These are phyloP conservation scores for Vulpes vulpes DNA, from an alignment of 2,113 vertebrate species.

Conservation along the genomic window DNA sequence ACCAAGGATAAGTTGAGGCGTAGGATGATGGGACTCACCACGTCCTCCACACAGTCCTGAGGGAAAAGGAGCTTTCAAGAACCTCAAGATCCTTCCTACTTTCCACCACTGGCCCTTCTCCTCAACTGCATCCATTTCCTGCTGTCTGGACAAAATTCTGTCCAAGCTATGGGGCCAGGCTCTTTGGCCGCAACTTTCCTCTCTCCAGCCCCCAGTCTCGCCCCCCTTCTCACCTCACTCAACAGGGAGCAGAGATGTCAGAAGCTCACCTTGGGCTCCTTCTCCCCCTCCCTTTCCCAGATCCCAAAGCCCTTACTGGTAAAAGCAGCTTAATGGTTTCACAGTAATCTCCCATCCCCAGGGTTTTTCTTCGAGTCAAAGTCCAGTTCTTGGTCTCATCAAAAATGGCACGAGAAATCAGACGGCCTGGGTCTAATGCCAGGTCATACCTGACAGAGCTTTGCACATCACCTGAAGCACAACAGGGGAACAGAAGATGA, in stretches of 20 bases:
- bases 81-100: not conserved
- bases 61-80: not conserved
- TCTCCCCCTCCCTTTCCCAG: not conserved
- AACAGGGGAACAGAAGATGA: not conserved
- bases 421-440: constrained; percentile 72
- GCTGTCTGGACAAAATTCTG: not conserved
- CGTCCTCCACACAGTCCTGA: constrained; percentile 80
- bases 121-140: not conserved
- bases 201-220: not conserved
- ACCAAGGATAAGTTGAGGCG: constrained; percentile 73
- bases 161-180: accelerated
- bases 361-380: constrained; percentile 41
- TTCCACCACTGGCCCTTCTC: too few species aligned
- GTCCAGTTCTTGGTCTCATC: constrained; percentile 69
- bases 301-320: constrained; percentile 54
- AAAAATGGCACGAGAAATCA: constrained; percentile 74
- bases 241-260: not conserved
- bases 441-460: constrained; percentile 70
- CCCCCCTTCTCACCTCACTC: not conserved
- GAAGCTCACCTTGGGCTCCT: not conserved
- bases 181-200: not conserved
- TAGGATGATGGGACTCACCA: constrained; percentile 76
- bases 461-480: constrained; percentile 58
- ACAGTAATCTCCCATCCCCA: constrained; percentile 72
- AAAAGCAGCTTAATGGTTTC: constrained; percentile 70